A percentile compares a stretch with the other conserved stretches of the same genome.
Evolutionary conservation across 2,888 invertebrate species (phyloP).

Genomic region (Parnassius apollo): DNA sequence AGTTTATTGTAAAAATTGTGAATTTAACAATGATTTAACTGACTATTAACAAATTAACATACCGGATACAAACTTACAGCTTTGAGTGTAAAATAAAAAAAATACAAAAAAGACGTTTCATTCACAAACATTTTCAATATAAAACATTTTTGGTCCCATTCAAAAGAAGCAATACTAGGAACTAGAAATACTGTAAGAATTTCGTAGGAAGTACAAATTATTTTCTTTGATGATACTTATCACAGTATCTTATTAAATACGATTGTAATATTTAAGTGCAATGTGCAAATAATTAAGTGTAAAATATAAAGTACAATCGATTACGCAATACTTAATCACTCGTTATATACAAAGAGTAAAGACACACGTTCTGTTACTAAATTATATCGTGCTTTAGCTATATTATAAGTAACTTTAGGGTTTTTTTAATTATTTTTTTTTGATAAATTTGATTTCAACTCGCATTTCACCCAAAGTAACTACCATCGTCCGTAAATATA

Average conservation of each 20-base stretch:
- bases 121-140: neutral
- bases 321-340: neutral
- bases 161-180: constrained; percentile 3
- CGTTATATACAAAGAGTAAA: neutral
- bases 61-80: neutral
- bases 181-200: constrained; percentile 13
- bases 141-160: constrained; percentile 15
- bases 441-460: no score
- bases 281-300: neutral
- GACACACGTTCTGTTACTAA: no score
- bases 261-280: neutral
- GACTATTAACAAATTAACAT: constrained; percentile 25
- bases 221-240: neutral
- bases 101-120: neutral
- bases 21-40: constrained; percentile 38
- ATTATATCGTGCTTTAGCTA: no score
- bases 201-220: neutral
- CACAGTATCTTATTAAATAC: neutral
- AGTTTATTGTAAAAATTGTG: constrained; percentile 45
- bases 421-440: no score
- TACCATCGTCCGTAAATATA: no score
- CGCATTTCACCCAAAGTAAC: no score
- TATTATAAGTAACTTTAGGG: no score
- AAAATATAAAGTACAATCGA: neutral
- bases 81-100: constrained; percentile 10